A percentile compares a stretch with the other conserved stretches of the same genome.
Evolutionary conservation across 2,113 vertebrate genomes (phyloP).

Genomic region (Corvus moneduloides): DNA sequence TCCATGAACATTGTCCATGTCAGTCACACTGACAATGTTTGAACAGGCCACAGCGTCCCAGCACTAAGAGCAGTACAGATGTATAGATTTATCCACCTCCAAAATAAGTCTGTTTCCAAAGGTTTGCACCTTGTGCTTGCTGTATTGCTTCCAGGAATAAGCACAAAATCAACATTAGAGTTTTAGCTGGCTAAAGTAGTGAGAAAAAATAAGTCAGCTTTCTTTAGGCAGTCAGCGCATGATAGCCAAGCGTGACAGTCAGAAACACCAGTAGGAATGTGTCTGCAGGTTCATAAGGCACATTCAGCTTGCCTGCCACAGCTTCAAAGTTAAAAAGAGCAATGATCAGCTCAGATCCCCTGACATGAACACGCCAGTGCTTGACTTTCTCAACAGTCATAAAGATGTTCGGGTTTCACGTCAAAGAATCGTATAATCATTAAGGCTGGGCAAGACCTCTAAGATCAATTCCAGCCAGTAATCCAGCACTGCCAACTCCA

Average conservation of each 20-base stretch:
- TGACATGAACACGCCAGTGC: accelerated
- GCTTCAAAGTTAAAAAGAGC: not conserved
- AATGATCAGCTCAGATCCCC: not conserved
- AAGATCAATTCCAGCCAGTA: not conserved
- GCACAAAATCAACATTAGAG: not conserved
- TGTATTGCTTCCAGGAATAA: not conserved
- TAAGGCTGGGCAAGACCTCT: not conserved
- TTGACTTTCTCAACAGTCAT: not conserved
- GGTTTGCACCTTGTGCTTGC: not conserved
- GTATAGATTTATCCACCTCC: not conserved
- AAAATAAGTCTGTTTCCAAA: not conserved
- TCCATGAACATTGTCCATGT: not conserved
- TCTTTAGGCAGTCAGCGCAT: not conserved
- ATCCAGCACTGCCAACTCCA: not conserved
- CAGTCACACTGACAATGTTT: not conserved
- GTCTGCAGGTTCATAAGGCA: not conserved
- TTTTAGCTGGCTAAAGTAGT: not conserved
- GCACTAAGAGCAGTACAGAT: not conserved
- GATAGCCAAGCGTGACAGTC: not conserved
- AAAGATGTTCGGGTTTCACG: not conserved
- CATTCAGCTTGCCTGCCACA: not conserved
- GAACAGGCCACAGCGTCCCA: not conserved
- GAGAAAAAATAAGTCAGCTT: not conserved
- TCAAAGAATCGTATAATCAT: not conserved
- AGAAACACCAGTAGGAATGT: accelerated